Evolutionary conservation across 2,113 vertebrate genomes (phyloP).

Genomic region (Chaetodon auriga): DNA sequence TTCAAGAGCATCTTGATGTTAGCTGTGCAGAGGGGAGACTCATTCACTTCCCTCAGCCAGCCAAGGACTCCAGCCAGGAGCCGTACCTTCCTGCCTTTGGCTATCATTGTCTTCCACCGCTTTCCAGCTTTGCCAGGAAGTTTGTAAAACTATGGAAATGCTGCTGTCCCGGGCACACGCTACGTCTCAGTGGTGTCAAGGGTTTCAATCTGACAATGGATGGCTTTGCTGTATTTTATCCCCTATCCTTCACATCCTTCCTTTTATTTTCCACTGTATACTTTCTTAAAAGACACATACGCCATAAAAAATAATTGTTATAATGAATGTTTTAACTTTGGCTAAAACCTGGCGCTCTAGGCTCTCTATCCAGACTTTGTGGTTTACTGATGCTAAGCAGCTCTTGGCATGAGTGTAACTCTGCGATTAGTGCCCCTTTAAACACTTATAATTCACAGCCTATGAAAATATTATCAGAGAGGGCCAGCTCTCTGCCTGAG

Average conservation of each 20-base stretch:
- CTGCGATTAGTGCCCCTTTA: conserved; percentile 77
- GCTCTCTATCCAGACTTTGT: conserved; percentile 62
- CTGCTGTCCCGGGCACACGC: not conserved
- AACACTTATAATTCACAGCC: conserved; percentile 83
- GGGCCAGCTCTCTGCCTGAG: conserved; percentile 75
- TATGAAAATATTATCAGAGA: conserved; percentile 84
- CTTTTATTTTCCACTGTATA: conserved; percentile 67
- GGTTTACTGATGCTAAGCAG: conserved; percentile 78
- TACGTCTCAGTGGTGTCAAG: conserved; percentile 13
- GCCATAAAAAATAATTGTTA: conserved; percentile 74
- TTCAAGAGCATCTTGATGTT: not conserved
- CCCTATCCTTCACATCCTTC: conserved; percentile 32
- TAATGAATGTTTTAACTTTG: conserved; percentile 77
- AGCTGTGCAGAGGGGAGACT: conserved; percentile 7
- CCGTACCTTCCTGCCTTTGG: conserved; percentile 16
- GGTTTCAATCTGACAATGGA: conserved; percentile 58
- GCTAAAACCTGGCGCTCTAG: conserved; percentile 59
- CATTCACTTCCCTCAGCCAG: conserved; percentile 4
- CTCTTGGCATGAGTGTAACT: conserved; percentile 72
- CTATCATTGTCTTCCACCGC: conserved; percentile 18
- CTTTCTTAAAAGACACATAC: conserved; percentile 65
- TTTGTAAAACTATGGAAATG: conserved; percentile 35
- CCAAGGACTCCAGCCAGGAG: conserved; percentile 8
- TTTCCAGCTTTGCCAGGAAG: conserved; percentile 10
- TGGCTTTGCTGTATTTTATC: conserved; percentile 49